phyloP scores from a whole-genome alignment of 2,113 vertebrate species.

The Rhinichthys klamathensis region DNA sequence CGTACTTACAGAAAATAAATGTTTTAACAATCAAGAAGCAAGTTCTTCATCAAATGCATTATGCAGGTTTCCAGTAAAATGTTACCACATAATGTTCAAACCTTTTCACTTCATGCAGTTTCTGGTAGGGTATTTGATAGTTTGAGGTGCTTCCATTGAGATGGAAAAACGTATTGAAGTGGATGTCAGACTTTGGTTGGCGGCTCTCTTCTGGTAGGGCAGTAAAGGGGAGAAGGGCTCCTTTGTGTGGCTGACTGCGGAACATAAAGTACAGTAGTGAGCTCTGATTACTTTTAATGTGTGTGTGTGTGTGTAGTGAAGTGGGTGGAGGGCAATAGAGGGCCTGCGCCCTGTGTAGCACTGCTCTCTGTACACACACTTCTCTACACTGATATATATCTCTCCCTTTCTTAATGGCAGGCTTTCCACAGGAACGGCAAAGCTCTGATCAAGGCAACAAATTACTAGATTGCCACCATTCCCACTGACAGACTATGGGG shows the following conservation, averaged over 20 bases:
- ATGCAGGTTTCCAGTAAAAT: not conserved
- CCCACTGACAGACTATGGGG: conserved; percentile 14
- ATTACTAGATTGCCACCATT: conserved; percentile 28
- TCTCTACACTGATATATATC: conserved; percentile 45
- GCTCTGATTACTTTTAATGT: conserved; percentile 31
- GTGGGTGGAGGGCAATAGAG: conserved; percentile 30
- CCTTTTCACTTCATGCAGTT: not conserved
- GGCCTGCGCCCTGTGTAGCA: conserved; percentile 33
- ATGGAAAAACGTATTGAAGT: conserved; percentile 1
- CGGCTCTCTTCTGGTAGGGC: not conserved
- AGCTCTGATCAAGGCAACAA: conserved; percentile 46
- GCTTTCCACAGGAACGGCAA: conserved; percentile 50
- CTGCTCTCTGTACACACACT: conserved; percentile 21
- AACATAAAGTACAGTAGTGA: conserved; percentile 44
- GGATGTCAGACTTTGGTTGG: conserved; percentile 25
- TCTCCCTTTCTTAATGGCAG: conserved; percentile 41
- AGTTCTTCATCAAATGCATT: not conserved
- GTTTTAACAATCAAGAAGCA: not conserved
- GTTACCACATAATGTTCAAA: not conserved
- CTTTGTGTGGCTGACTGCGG: conserved; percentile 51
- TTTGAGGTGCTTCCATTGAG: not conserved
- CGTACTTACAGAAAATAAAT: not conserved
- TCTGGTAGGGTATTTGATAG: not conserved
- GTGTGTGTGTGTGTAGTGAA: conserved; percentile 16
- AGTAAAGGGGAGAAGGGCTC: conserved; percentile 42